phyloP scores from a whole-genome alignment of 2,113 vertebrate genomes.

The Eretmochelys imbricata region DNA sequence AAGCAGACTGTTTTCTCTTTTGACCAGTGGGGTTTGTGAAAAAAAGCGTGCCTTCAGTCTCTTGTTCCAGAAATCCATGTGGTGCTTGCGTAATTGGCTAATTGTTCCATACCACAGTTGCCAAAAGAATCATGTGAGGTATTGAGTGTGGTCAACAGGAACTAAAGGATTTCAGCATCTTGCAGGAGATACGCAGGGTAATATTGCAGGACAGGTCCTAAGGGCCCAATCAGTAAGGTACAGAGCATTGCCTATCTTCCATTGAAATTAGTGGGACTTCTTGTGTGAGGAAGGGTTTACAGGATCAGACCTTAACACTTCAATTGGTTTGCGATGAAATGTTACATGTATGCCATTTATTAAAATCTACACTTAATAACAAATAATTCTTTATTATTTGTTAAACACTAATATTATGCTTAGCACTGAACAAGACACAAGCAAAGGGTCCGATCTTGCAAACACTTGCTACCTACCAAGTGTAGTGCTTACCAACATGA shows the following conservation, averaged over 20 bases:
- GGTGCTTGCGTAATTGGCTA: background rate
- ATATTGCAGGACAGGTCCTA: rapidly evolving
- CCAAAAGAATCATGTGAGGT: background rate
- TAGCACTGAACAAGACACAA: background rate
- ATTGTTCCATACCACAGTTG: background rate
- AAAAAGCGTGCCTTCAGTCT: background rate
- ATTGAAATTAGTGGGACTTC: background rate
- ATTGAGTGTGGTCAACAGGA: background rate
- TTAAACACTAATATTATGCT: background rate
- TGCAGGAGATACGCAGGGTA: background rate
- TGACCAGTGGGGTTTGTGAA: background rate
- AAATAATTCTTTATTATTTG: background rate
- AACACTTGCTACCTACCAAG: background rate
- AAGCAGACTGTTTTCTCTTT: background rate
- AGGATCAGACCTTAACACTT: background rate
- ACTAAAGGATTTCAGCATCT: background rate
- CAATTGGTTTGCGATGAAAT: background rate
- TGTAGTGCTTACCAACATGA: background rate
- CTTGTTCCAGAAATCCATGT: background rate
- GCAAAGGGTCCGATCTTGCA: background rate
- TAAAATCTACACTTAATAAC: background rate
- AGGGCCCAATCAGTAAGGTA: background rate
- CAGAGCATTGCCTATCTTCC: background rate
- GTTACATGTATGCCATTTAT: background rate
- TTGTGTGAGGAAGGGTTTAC: background rate